A percentile compares a stretch with the other conserved stretches of the same genome.
phyloP scores from a whole-genome alignment of 2,113 vertebrate species.

The Datnioides undecimradiatus region DNA sequence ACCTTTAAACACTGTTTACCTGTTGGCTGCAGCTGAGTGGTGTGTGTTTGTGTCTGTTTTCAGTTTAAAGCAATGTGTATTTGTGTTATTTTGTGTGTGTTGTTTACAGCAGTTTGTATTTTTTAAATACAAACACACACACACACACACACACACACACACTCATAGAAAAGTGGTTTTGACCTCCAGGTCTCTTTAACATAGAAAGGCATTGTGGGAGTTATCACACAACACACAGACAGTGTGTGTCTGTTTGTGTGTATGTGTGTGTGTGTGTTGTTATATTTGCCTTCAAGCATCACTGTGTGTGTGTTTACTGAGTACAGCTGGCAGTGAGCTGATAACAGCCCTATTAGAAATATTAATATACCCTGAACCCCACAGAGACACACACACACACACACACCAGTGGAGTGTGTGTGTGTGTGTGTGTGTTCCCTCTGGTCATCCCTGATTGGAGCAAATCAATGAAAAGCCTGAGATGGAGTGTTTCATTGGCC shows the following conservation, averaged over 20 bases:
- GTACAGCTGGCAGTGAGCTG: slow-evolving; percentile 79
- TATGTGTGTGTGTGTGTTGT: slow-evolving; percentile 31
- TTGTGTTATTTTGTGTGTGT: slow-evolving; percentile 37
- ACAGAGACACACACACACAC: slow-evolving; percentile 61
- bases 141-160: slow-evolving; percentile 30
- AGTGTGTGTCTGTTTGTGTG: slow-evolving; percentile 27
- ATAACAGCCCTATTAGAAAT: slow-evolving; percentile 80
- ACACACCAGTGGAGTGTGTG: slow-evolving; percentile 22
- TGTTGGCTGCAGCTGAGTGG: slow-evolving; percentile 33
- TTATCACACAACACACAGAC: slow-evolving; percentile 69
- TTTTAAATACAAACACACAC: slow-evolving; percentile 7
- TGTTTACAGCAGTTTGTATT: slow-evolving; percentile 37
- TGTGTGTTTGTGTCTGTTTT: slow-evolving; percentile 20
- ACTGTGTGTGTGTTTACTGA: slow-evolving; percentile 63
- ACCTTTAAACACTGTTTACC: slow-evolving; percentile 60
- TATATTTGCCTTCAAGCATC: slow-evolving; percentile 59
- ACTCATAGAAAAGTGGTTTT: slow-evolving; percentile 64
- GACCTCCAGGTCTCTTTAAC: slow-evolving; percentile 77
- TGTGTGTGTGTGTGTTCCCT: slow-evolving; percentile 23
- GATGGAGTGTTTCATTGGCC: slow-evolving; percentile 23
- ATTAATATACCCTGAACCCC: slow-evolving; percentile 79
- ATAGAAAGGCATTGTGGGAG: slow-evolving; percentile 74
- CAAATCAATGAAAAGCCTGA: slow-evolving; percentile 57
- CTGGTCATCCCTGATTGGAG: slow-evolving; percentile 58
- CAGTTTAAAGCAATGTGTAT: not conserved